Evolutionary conservation across 2,888 invertebrate genomes (phyloP).

Genomic region (Rhagium mordax): DNA sequence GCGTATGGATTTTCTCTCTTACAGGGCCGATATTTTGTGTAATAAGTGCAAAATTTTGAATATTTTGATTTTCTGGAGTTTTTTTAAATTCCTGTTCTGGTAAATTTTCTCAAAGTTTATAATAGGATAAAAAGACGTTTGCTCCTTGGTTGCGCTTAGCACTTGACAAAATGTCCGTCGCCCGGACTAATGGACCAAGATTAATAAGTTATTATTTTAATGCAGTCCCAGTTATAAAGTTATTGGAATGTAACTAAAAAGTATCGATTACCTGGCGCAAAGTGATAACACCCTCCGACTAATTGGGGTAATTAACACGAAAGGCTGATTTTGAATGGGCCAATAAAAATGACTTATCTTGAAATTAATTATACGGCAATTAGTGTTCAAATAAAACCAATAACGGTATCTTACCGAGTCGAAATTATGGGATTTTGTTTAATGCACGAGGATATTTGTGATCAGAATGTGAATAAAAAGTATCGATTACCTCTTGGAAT

Average conservation of each 20-base stretch:
- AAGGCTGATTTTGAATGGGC: slow-evolving; percentile 3
- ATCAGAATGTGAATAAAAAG: slow-evolving; percentile 4
- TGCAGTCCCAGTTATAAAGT: not conserved
- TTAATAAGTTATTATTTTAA: not conserved
- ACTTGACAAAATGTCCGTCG: not conserved
- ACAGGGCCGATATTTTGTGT: no score
- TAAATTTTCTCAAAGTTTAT: no score
- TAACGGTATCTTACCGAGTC: slow-evolving; percentile 14
- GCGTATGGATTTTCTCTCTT: no score
- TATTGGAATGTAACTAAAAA: slow-evolving; percentile 7
- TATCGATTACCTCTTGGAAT: slow-evolving; percentile 11
- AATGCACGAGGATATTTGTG: not conserved
- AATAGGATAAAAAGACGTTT: no score
- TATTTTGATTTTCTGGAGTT: no score
- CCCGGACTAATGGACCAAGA: not conserved
- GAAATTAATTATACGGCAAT: slow-evolving; percentile 25
- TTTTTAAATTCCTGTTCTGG: no score
- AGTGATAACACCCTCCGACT: slow-evolving; percentile 13
- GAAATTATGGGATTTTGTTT: slow-evolving; percentile 3
- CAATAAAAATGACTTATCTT: slow-evolving; percentile 11
- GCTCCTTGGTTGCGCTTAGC: no score
- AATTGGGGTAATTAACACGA: slow-evolving; percentile 12
- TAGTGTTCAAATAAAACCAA: slow-evolving; percentile 11
- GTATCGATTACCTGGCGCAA: slow-evolving; percentile 13
- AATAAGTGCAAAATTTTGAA: no score